These are phyloP conservation scores for Triplophysa siluroides DNA, from an alignment of 2,113 vertebrate genomes.

Conservation along the genomic window DNA sequence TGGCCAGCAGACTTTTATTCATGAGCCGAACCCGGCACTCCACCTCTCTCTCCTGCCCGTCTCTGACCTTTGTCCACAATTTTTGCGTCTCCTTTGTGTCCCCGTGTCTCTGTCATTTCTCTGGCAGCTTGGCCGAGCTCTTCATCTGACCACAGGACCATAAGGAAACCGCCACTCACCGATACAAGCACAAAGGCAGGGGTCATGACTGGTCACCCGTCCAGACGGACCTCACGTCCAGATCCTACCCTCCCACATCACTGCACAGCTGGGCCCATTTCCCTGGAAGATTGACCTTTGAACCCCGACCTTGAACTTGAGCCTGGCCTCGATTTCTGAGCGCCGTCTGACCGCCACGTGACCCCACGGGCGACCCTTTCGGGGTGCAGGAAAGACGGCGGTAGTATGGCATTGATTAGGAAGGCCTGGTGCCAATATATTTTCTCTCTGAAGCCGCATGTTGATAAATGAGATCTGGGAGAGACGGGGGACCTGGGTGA, in stretches of 20 bases:
- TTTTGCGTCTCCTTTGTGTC: slow-evolving; percentile 62
- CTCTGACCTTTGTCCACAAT: slow-evolving; percentile 51
- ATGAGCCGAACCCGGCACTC: slow-evolving; percentile 2
- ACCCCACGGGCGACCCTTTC: slow-evolving; percentile 53
- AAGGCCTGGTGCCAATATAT: slow-evolving; percentile 21
- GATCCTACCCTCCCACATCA: slow-evolving; percentile 65
- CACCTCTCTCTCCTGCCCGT: slow-evolving; percentile 41
- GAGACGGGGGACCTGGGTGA: slow-evolving; percentile 48
- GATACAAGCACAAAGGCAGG: slow-evolving; percentile 66
- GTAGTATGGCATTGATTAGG: slow-evolving; percentile 74
- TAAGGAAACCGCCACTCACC: slow-evolving; percentile 57
- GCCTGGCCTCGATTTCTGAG: slow-evolving; percentile 67
- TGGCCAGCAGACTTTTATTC: slow-evolving; percentile 16
- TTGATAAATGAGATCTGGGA: slow-evolving; percentile 17
- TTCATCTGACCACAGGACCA: slow-evolving; percentile 62
- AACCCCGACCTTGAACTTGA: slow-evolving; percentile 77
- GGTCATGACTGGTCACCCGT: slow-evolving; percentile 62
- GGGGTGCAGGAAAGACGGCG: slow-evolving; percentile 44
- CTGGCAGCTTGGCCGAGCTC: slow-evolving; percentile 56
- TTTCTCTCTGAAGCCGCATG: slow-evolving; percentile 37
- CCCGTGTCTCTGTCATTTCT: slow-evolving; percentile 40
- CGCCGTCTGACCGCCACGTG: slow-evolving; percentile 36
- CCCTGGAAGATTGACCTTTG: slow-evolving; percentile 71
- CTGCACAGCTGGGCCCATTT: slow-evolving; percentile 70
- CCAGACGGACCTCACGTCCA: slow-evolving; percentile 62